These are phyloP conservation scores for Daubentonia madagascariensis DNA, from an alignment of 2,113 vertebrate genomes.

Conservation along the genomic window DNA sequence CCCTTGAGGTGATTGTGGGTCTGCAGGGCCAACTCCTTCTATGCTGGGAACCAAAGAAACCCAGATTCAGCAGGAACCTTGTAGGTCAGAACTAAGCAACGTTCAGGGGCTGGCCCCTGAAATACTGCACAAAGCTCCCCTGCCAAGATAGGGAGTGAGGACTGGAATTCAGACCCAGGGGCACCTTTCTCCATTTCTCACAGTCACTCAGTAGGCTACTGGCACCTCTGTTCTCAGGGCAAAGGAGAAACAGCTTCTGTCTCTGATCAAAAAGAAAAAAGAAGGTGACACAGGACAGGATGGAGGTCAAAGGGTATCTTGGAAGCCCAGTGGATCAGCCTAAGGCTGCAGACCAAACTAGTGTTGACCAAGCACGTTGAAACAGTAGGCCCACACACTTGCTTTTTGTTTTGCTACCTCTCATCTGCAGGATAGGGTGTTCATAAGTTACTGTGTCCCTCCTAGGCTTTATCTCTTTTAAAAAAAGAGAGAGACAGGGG, in stretches of 20 bases:
- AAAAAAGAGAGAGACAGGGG: neutral
- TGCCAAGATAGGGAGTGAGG: neutral
- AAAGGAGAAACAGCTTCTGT: conserved; percentile 36
- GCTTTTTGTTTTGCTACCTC: neutral
- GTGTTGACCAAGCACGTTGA: neutral
- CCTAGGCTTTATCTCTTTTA: neutral
- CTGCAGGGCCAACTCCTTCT: neutral
- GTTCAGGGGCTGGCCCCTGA: neutral
- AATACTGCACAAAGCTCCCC: neutral
- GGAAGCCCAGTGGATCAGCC: neutral
- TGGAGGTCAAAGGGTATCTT: conserved; percentile 35
- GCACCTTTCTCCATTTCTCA: neutral
- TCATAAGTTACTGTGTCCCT: conserved; percentile 2
- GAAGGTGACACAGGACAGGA: conserved; percentile 34
- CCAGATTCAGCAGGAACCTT: neutral
- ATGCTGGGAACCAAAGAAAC: neutral
- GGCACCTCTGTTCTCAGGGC: neutral
- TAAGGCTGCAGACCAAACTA: neutral
- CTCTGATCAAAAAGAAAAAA: conserved; percentile 56
- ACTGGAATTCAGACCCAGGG: neutral
- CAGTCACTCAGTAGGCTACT: neutral
- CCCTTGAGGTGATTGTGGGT: neutral
- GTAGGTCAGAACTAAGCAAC: neutral
- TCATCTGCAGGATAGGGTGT: neutral
- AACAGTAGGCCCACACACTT: neutral